These are phyloP conservation scores for Mormyrops attenuatus DNA, from an alignment of 2,797 vertebrate genomes.

Conservation along the genomic window DNA sequence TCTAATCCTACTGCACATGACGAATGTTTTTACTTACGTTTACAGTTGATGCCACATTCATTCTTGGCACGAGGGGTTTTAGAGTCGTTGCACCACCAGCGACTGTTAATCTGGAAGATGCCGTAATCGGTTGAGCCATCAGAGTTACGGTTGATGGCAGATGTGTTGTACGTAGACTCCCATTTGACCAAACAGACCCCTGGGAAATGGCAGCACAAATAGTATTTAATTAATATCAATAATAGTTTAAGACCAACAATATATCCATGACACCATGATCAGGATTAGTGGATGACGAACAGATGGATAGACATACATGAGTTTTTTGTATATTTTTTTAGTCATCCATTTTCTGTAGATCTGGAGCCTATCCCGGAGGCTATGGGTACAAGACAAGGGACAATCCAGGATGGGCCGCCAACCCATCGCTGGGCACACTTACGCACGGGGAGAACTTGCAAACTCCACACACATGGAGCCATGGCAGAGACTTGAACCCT, in stretches of 20 bases:
- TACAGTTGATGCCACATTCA: constrained; percentile 53
- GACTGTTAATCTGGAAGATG: constrained; percentile 72
- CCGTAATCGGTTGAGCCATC: constrained; percentile 59
- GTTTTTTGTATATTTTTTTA: neutral
- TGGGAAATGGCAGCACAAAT: constrained; percentile 18
- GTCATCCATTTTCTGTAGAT: neutral
- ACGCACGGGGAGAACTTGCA: neutral
- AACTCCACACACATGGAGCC: neutral
- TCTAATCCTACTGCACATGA: neutral
- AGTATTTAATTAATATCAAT: neutral
- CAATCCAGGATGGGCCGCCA: neutral
- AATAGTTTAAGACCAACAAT: neutral
- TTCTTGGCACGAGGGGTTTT: constrained; percentile 7
- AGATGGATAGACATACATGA: neutral
- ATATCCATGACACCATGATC: neutral
- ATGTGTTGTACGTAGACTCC: constrained; percentile 48
- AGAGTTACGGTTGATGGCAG: constrained; percentile 43
- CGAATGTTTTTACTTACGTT: constrained; percentile 38
- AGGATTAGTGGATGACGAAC: neutral
- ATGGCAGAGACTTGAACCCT: neutral
- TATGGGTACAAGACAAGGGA: neutral
- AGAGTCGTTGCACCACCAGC: constrained; percentile 57
- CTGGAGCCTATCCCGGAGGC: neutral
- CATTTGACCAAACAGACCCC: constrained; percentile 65
- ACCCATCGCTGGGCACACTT: neutral